These are phyloP conservation scores for Muscina levida DNA, from an alignment of 2,888 invertebrate genomes.

Conservation along the genomic window DNA sequence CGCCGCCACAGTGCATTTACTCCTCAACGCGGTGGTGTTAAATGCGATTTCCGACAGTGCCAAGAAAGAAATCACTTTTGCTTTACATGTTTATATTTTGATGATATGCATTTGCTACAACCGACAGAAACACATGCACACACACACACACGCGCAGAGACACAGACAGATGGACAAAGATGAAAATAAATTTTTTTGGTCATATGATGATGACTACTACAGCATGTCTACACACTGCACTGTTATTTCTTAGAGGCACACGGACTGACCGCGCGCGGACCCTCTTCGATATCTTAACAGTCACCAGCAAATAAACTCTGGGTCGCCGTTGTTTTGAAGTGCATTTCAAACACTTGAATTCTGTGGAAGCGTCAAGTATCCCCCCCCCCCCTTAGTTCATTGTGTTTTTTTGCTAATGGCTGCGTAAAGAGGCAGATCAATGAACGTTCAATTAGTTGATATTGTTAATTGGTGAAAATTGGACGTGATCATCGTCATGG, in stretches of 20 bases:
- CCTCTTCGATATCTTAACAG: too few relatives aligned
- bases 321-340: too few relatives aligned
- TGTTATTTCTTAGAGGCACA: too few relatives aligned
- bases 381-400: neutral
- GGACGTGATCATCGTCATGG: neutral
- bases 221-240: too few relatives aligned
- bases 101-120: conserved; percentile 15
- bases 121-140: too few relatives aligned
- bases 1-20: neutral
- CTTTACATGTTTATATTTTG: conserved; percentile 31
- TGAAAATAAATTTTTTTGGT: conserved; percentile 29
- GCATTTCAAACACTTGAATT: too few relatives aligned
- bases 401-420: conserved; percentile 41
- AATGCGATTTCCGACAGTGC: conserved; percentile 52
- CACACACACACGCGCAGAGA: too few relatives aligned
- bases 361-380: too few relatives aligned
- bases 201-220: neutral
- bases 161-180: neutral
- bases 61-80: conserved; percentile 44
- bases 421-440: conserved; percentile 43
- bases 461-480: conserved; percentile 3
- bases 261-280: too few relatives aligned
- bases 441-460: conserved; percentile 45
- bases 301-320: too few relatives aligned
- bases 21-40: conserved; percentile 14